Base-by-base conservation (phyloP, 2,888 invertebrate species). In the Phrixothrix hirtus region DNA sequence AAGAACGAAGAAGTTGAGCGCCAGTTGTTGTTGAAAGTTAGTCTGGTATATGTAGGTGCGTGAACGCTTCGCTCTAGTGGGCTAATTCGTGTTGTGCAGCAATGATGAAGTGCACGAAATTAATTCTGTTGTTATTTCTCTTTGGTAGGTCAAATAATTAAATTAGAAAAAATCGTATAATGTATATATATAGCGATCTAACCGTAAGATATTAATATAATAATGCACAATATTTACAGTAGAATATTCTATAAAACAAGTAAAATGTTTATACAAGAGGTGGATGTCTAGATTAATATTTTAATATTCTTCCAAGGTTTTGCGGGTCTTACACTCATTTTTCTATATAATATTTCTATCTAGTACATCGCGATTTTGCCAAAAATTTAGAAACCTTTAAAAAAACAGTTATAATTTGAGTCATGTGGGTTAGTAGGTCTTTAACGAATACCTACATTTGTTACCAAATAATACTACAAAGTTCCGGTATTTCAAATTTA, bases 1-100 rank as follows among this genome's bases (percentile, higher is more conserved):
- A 31, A 42, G 43, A 32, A 27, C 15, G 37, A 42, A 53, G 47
- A 47, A 47, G 48, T 57, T 42, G 27, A 45, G 42, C 29, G 39
- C 34, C 47, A 59, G 57, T 60, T 46, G 39, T 55, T 57, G 39
- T 54, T 38, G 57, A 59, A 56, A 60, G 60, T 54, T 49, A 34
- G 43, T 42, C 38, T 13, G 29, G 31, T 10, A 7, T 45, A 31
- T 38, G 45, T 21, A 51, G 12, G 47, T 51, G 57, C 47, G 39
- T 42, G 58, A 29, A 44, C 36, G 25, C 32, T 21, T 27, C 6
- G 38, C 31, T 31, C 38, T 51, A 35, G 52, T 41, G 46, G 37
- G 13, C 36, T 36, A 30, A 36, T 36, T 30, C 42, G 50, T 27
- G 41, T 21, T 13, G 52, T 54, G 51, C 25, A 53, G 49, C 39